These are phyloP conservation scores for Amphipyra berbera DNA, from an alignment of 2,888 invertebrate genomes.

Conservation along the genomic window DNA sequence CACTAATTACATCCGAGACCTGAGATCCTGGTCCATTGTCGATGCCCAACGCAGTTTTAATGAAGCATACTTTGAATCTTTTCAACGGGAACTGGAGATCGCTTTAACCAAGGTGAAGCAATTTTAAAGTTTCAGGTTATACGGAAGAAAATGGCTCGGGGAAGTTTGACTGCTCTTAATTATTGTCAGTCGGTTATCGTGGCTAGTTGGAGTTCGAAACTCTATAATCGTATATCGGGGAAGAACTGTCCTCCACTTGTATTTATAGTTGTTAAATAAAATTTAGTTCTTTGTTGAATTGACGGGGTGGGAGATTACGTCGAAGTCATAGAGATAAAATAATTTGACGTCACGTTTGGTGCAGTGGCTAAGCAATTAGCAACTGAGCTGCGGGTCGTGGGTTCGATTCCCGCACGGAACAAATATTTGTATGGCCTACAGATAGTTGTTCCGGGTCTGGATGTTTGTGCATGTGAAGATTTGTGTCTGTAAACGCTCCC, in stretches of 20 bases:
- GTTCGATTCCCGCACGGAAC: no score
- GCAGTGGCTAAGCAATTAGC: no score
- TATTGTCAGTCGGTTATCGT: conserved; percentile 77
- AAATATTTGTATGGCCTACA: no score
- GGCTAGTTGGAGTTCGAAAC: conserved; percentile 56
- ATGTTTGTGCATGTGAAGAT: no score
- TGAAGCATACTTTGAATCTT: conserved; percentile 84
- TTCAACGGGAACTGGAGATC: conserved; percentile 71
- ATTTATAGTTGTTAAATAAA: conserved; percentile 20
- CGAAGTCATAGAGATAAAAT: no score
- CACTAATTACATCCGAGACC: conserved; percentile 82
- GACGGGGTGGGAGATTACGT: no score
- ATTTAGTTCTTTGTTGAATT: not conserved
- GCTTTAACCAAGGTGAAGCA: conserved; percentile 76
- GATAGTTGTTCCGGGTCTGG: no score
- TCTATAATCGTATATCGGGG: conserved; percentile 57
- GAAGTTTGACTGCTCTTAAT: conserved; percentile 78
- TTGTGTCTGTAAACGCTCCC: no score
- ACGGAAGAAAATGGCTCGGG: conserved; percentile 72
- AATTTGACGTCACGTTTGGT: no score
- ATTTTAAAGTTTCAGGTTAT: conserved; percentile 77
- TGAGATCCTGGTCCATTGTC: conserved; percentile 76
- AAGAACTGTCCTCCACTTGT: conserved; percentile 21
- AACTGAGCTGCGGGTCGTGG: no score
- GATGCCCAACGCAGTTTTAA: conserved; percentile 78